A percentile compares a stretch with the other conserved stretches of the same genome.
These are phyloP conservation scores for Brachypterus glaber DNA, from an alignment of 2,888 invertebrate genomes.

Conservation along the genomic window DNA sequence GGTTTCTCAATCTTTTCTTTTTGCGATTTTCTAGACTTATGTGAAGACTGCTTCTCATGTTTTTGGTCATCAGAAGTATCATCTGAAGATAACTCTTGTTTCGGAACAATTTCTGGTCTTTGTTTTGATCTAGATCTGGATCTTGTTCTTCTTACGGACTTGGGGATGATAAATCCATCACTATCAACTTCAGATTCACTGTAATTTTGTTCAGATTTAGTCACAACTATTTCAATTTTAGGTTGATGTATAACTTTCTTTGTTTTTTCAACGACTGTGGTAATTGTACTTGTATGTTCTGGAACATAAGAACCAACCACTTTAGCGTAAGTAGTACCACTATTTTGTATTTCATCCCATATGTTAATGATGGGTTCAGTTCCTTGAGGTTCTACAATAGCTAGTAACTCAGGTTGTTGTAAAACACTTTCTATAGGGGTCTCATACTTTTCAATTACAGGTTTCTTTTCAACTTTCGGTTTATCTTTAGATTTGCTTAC, in stretches of 20 bases:
- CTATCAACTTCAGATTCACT: slow-evolving; percentile 29
- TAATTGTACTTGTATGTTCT: slow-evolving; percentile 20
- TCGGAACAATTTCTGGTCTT: slow-evolving; percentile 19
- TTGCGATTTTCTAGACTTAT: slow-evolving; percentile 20
- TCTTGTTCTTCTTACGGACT: slow-evolving; percentile 43
- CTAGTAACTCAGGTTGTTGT: slow-evolving; percentile 7
- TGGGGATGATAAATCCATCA: slow-evolving; percentile 42
- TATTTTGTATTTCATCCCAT: slow-evolving; percentile 43
- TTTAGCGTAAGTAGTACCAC: slow-evolving; percentile 62
- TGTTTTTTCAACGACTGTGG: slow-evolving; percentile 8
- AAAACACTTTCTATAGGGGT: not conserved
- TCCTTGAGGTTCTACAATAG: slow-evolving; percentile 1
- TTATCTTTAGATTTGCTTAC: slow-evolving; percentile 9
- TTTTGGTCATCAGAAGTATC: slow-evolving; percentile 5
- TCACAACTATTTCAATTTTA: slow-evolving; percentile 8
- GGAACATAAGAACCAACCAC: slow-evolving; percentile 47
- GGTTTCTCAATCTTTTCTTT: not conserved
- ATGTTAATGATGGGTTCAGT: slow-evolving; percentile 33
- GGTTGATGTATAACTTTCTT: slow-evolving; percentile 23
- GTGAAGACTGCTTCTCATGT: slow-evolving; percentile 11
- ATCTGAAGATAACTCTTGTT: not conserved
- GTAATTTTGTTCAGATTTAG: slow-evolving; percentile 27
- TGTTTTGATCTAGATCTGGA: slow-evolving; percentile 46
- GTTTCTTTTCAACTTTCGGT: slow-evolving; percentile 4
- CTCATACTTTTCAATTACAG: not conserved